Evolutionary conservation across 2,113 vertebrate species (phyloP).

Genomic region (Danio rerio): DNA sequence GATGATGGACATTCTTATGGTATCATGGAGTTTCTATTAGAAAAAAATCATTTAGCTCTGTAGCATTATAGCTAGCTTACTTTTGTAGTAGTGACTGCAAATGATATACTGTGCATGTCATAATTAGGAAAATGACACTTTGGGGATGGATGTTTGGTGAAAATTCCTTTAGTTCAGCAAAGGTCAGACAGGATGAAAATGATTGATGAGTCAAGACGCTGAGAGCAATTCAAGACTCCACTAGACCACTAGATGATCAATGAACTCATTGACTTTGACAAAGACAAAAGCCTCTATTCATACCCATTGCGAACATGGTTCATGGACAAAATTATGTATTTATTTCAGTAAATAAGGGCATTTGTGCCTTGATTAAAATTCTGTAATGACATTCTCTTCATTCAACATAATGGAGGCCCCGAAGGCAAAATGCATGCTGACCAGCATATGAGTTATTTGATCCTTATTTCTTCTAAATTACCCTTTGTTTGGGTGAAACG

Average conservation of each 20-base stretch:
- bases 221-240: neutral
- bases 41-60: neutral
- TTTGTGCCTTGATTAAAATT: constrained; percentile 33
- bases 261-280: constrained; percentile 40
- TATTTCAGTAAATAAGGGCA: constrained; percentile 28
- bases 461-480: constrained; percentile 39
- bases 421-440: constrained; percentile 35
- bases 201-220: constrained; percentile 30
- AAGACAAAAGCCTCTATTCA: constrained; percentile 37
- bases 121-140: neutral
- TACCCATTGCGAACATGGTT: constrained; percentile 2
- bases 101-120: neutral
- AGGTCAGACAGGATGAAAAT: neutral
- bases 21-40: constrained; percentile 1
- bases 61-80: neutral
- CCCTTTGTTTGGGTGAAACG: constrained; percentile 12
- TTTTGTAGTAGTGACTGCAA: neutral
- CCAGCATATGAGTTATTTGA: constrained; percentile 46
- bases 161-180: neutral
- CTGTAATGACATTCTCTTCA: constrained; percentile 31
- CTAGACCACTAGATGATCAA: constrained; percentile 8
- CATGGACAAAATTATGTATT: constrained; percentile 35
- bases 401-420: constrained; percentile 25
- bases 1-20: neutral
- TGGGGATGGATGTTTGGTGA: constrained; percentile 6